A percentile compares a stretch with the other conserved stretches of the same genome.
These are phyloP conservation scores for Euwallacea fornicatus DNA, from an alignment of 1,140 invertebrate species.

Conservation along the genomic window DNA sequence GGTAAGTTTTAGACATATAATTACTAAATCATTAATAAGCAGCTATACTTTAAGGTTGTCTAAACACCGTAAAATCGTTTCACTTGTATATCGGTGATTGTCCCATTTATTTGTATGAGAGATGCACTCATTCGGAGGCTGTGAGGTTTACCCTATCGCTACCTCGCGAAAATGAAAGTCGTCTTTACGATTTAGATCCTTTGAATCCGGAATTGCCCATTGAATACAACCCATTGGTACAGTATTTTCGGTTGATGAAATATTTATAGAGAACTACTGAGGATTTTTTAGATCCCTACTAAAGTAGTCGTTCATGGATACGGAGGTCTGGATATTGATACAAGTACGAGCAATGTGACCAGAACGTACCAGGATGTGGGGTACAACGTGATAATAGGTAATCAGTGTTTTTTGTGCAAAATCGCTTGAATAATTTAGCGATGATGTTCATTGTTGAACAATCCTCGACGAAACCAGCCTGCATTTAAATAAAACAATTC, in stretches of 20 bases:
- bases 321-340: slow-evolving; percentile 46
- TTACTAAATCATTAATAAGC: too few species aligned
- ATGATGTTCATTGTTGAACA: background rate
- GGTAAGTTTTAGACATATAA: too few species aligned
- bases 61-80: background rate
- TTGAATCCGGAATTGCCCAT: slow-evolving; percentile 40
- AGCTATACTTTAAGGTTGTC: too few species aligned
- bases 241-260: background rate
- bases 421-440: slow-evolving; percentile 10
- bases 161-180: slow-evolving; percentile 14
- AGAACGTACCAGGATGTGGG: slow-evolving; percentile 45
- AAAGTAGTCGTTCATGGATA: slow-evolving; percentile 51
- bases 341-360: slow-evolving; percentile 43
- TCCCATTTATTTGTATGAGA: slow-evolving; percentile 47
- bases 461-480: background rate
- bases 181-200: slow-evolving; percentile 40
- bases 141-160: slow-evolving; percentile 45
- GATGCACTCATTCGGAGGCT: slow-evolving; percentile 40
- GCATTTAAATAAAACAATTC: too few species aligned
- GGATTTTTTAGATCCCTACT: slow-evolving; percentile 28
- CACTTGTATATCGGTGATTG: slow-evolving; percentile 45
- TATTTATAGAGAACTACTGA: background rate
- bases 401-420: background rate
- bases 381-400: slow-evolving; percentile 49
- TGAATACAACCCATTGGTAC: slow-evolving; percentile 29